Conservation (phyloP, 2,113 vertebrate species). For the Australoheros scitulus region DNA sequence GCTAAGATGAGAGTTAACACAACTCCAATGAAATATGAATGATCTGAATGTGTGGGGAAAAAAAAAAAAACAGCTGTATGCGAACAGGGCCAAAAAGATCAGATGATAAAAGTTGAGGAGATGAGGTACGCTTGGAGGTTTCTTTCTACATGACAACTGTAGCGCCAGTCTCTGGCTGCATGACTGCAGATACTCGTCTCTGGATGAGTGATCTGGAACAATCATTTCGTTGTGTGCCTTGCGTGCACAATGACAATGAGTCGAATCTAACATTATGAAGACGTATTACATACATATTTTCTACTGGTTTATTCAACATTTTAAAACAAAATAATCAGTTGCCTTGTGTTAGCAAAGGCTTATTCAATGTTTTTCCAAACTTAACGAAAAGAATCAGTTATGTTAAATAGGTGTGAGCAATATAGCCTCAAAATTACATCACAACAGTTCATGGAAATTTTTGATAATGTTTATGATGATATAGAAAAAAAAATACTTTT, state of each 20-base stretch:
- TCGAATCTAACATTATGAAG: background rate
- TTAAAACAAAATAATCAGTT: background rate
- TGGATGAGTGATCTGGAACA: too few relatives aligned
- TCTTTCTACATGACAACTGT: background rate
- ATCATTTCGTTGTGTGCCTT: too few relatives aligned
- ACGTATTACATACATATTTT: background rate
- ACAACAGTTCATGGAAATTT: background rate
- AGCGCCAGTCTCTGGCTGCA: too few relatives aligned
- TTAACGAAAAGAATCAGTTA: background rate
- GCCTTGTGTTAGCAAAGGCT: background rate
- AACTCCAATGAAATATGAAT: background rate
- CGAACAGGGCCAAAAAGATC: background rate
- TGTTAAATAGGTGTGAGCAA: background rate
- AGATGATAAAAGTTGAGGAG: background rate
- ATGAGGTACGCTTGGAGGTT: background rate
- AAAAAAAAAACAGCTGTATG: background rate
- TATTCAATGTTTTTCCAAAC: too few relatives aligned
- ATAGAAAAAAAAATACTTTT: background rate
- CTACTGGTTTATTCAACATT: background rate
- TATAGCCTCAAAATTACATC: rapidly evolving
- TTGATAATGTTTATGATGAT: background rate
- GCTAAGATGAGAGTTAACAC: too few relatives aligned
- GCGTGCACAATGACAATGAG: too few relatives aligned
- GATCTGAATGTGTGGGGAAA: background rate
- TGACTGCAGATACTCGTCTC: too few relatives aligned